Percentiles rank a stretch among this genome's conserved stretches.
Conservation (phyloP, 2,888 invertebrate genomes). For the Lobophora halterata region DNA sequence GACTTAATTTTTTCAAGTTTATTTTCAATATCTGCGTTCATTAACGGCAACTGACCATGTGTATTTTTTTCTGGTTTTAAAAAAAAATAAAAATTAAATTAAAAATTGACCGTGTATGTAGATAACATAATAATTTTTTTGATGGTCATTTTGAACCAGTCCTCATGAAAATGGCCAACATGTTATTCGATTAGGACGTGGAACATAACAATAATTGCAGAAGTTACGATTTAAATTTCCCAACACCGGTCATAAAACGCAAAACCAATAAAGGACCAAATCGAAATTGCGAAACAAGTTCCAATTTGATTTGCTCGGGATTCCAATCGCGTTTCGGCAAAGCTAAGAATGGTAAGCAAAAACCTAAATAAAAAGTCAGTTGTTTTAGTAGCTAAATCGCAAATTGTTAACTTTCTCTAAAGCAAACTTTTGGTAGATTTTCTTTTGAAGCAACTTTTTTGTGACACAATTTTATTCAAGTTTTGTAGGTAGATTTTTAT, state of each 20-base stretch:
- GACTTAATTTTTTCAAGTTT: no score
- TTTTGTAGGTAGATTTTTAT: no score
- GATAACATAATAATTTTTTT: no score
- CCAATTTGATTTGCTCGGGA: slow-evolving; percentile 56
- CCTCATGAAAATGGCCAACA: neutral
- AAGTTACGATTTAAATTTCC: slow-evolving; percentile 44
- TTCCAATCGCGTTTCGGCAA: slow-evolving; percentile 44
- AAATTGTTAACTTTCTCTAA: slow-evolving; percentile 13
- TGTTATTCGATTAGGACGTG: slow-evolving; percentile 2
- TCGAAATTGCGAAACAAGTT: slow-evolving; percentile 62
- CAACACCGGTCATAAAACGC: slow-evolving; percentile 57
- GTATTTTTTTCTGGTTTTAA: no score
- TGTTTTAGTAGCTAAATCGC: slow-evolving; percentile 7
- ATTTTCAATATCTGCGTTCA: no score
- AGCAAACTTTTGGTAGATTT: slow-evolving; percentile 6
- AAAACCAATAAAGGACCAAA: slow-evolving; percentile 60
- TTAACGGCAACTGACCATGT: no score
- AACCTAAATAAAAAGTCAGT: slow-evolving; percentile 33
- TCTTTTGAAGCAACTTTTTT: no score
- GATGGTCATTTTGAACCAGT: neutral
- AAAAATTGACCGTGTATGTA: no score
- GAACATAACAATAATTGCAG: slow-evolving; percentile 13
- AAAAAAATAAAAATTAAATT: no score
- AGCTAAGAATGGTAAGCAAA: slow-evolving; percentile 43
- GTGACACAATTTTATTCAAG: no score